Evolutionary conservation across 2,113 vertebrate genomes (phyloP).

Genomic region (Sylvilagus bachmani): DNA sequence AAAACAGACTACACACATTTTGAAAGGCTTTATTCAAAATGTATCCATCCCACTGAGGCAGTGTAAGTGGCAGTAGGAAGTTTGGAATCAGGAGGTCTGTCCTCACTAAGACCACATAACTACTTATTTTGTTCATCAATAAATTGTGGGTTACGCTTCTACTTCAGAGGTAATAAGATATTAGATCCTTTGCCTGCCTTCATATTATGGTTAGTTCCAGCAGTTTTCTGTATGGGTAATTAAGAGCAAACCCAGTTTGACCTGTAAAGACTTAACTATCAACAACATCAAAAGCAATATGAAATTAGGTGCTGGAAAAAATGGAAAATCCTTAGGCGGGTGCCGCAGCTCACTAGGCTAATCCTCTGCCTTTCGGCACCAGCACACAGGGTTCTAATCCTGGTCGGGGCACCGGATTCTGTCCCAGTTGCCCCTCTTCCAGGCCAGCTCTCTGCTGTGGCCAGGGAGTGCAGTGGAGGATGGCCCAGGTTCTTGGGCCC

Average conservation of each 20-base stretch:
- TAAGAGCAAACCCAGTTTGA: not conserved
- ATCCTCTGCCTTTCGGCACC: too few relatives aligned
- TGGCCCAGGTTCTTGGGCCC: too few relatives aligned
- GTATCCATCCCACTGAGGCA: not conserved
- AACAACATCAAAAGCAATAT: not conserved
- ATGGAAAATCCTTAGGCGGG: not conserved
- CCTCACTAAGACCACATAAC: not conserved
- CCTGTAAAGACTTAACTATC: not conserved
- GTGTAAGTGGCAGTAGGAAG: not conserved
- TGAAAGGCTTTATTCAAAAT: constrained; percentile 27
- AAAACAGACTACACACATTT: not conserved
- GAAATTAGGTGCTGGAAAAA: not conserved
- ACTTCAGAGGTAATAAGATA: not conserved
- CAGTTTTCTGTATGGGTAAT: not conserved
- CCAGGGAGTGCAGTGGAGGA: too few relatives aligned
- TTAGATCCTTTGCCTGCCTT: not conserved
- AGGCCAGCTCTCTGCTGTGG: too few relatives aligned
- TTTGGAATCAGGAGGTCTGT: not conserved
- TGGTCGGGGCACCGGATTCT: too few relatives aligned
- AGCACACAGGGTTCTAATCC: too few relatives aligned
- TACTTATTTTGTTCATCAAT: not conserved
- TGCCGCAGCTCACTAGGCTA: too few relatives aligned
- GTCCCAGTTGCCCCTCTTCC: too few relatives aligned
- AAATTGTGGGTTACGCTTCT: not conserved
- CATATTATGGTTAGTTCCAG: not conserved